phyloP scores from a whole-genome alignment of 2,888 invertebrate species.

The Argyra leucocephala region DNA sequence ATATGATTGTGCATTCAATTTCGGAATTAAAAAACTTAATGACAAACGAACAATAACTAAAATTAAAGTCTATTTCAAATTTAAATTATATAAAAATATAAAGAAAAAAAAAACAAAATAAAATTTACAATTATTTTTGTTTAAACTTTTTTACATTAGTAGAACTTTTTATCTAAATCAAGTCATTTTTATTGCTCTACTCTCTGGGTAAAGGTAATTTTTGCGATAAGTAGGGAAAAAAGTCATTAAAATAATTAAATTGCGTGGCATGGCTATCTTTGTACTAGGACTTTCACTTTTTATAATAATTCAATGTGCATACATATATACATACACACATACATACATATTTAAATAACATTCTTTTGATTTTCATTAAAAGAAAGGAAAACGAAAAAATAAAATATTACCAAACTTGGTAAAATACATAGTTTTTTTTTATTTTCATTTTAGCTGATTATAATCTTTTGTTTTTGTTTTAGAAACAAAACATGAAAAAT shows the following conservation, averaged over 20 bases:
- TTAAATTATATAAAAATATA: neutral
- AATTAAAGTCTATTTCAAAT: too few relatives aligned
- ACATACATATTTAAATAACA: too few relatives aligned
- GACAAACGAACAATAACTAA: too few relatives aligned
- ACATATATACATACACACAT: too few relatives aligned
- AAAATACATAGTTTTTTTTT: neutral
- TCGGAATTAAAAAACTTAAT: too few relatives aligned
- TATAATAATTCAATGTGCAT: neutral
- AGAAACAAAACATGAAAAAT: too few relatives aligned
- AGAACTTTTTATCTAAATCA: conserved; percentile 1
- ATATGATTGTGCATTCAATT: too few relatives aligned
- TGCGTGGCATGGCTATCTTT: neutral
- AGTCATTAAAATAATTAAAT: conserved; percentile 6
- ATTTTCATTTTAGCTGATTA: neutral
- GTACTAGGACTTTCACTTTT: neutral
- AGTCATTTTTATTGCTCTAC: neutral
- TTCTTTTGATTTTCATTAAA: conserved; percentile 3
- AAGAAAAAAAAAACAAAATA: neutral
- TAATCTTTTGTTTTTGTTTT: neutral
- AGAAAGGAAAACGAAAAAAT: neutral
- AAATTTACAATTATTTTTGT: neutral
- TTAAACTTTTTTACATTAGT: neutral
- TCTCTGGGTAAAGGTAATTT: neutral
- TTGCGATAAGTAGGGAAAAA: neutral
- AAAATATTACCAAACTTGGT: neutral